These are phyloP conservation scores for Amblyopsis hoosieri DNA, from an alignment of 2,797 vertebrate genomes.

Conservation along the genomic window DNA sequence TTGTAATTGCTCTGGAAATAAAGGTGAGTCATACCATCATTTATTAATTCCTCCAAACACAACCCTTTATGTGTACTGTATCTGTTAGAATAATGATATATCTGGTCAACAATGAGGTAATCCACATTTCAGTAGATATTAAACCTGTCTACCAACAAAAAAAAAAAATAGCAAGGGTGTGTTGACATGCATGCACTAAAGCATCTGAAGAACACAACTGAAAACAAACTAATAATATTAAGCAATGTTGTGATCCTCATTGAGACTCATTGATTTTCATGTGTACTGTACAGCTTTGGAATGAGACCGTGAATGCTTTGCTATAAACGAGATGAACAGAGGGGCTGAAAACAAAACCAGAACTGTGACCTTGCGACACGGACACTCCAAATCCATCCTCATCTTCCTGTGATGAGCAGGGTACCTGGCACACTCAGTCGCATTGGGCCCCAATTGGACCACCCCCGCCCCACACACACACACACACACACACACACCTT, in stretches of 20 bases:
- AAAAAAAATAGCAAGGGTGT: no score
- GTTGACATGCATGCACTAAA: no score
- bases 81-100: neutral
- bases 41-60: constrained; percentile 9
- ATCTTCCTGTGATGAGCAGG: constrained; percentile 64
- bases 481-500: no score
- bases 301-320: no score
- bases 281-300: no score
- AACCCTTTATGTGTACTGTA: constrained; percentile 22
- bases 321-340: constrained; percentile 50
- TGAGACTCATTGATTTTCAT: no score
- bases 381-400: constrained; percentile 63
- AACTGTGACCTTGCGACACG: constrained; percentile 15
- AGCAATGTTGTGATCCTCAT: no score
- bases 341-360: constrained; percentile 40
- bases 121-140: no score
- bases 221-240: no score
- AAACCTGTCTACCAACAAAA: no score
- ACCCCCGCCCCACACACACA: neutral
- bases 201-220: no score
- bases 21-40: neutral
- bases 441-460: constrained; percentile 26
- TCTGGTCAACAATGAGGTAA: no score
- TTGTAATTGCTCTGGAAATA: neutral
- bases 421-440: constrained; percentile 54